Conservation (phyloP, 2,888 invertebrate species). For the Drosophila hamatofila region DNA sequence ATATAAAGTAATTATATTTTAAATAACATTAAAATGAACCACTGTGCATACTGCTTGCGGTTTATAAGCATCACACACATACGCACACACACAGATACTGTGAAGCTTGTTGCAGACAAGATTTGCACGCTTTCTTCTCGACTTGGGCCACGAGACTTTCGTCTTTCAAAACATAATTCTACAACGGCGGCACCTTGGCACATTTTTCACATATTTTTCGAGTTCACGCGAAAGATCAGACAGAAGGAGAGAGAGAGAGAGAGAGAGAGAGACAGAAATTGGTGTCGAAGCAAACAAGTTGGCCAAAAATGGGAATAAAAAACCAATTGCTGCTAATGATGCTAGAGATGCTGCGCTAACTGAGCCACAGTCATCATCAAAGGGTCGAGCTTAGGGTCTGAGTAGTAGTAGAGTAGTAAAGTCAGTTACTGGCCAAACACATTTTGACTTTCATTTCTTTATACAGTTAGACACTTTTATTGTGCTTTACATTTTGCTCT, state of each 20-base stretch:
- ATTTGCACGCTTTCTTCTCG: slow-evolving; percentile 77
- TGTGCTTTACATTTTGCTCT: slow-evolving; percentile 72
- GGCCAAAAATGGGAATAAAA: slow-evolving; percentile 35
- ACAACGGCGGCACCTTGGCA: slow-evolving; percentile 61
- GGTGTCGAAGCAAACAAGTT: slow-evolving; percentile 49
- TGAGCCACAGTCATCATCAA: background rate
- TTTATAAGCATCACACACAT: slow-evolving; percentile 8
- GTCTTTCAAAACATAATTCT: slow-evolving; percentile 54
- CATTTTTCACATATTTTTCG: slow-evolving; percentile 69
- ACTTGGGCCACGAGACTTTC: slow-evolving; percentile 50
- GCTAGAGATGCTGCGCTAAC: slow-evolving; percentile 49
- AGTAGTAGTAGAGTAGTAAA: background rate
- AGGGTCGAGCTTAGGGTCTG: background rate
- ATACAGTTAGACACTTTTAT: slow-evolving; percentile 77
- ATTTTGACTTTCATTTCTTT: slow-evolving; percentile 73
- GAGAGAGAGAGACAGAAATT: slow-evolving; percentile 21
- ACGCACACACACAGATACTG: background rate
- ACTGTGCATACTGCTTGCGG: slow-evolving; percentile 25
- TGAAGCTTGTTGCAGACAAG: slow-evolving; percentile 17
- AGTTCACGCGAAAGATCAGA: slow-evolving; percentile 58
- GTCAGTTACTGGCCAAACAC: background rate
- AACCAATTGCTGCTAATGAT: slow-evolving; percentile 62
- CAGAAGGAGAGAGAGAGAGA: slow-evolving; percentile 1
- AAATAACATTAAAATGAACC: background rate
- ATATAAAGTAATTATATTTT: too few species aligned